A percentile compares a stretch with the other conserved stretches of the same genome.
phyloP scores from a whole-genome alignment of 1,140 invertebrate species.

The Bombus balteatus region DNA sequence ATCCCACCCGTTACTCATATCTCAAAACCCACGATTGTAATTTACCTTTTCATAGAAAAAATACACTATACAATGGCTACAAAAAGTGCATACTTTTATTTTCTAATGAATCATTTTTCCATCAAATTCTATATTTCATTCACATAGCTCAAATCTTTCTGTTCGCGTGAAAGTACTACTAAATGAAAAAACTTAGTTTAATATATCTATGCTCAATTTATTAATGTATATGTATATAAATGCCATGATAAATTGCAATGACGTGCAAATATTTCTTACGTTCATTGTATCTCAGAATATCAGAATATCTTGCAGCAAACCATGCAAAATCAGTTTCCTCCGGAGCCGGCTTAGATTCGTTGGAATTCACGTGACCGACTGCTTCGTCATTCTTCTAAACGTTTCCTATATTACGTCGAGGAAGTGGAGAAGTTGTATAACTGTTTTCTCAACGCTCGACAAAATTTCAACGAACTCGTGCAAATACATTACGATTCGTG shows the following conservation, averaged over 20 bases:
- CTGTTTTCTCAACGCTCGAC: constrained; percentile 32
- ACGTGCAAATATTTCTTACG: neutral
- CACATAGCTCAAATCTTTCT: neutral
- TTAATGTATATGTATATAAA: neutral
- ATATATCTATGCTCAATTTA: too few species aligned
- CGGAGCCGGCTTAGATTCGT: neutral
- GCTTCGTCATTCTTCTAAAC: constrained; percentile 7
- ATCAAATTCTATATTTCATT: too few species aligned
- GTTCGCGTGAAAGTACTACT: neutral
- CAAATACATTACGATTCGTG: constrained; percentile 32
- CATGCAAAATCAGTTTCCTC: neutral
- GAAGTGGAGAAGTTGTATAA: constrained; percentile 30
- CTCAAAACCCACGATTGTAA: too few species aligned
- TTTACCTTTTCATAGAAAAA: too few species aligned
- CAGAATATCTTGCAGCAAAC: neutral
- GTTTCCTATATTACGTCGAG: constrained; percentile 35
- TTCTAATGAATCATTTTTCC: too few species aligned
- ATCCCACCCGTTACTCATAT: too few species aligned
- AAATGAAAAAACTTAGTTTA: neutral
- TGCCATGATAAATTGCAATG: neutral
- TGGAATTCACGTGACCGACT: neutral
- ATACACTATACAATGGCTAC: too few species aligned
- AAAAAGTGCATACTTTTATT: too few species aligned
- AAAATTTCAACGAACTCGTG: constrained; percentile 39
- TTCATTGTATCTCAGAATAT: neutral